Base-by-base conservation (phyloP, 2,888 invertebrate genomes). In the Drosophila basisetae region DNA sequence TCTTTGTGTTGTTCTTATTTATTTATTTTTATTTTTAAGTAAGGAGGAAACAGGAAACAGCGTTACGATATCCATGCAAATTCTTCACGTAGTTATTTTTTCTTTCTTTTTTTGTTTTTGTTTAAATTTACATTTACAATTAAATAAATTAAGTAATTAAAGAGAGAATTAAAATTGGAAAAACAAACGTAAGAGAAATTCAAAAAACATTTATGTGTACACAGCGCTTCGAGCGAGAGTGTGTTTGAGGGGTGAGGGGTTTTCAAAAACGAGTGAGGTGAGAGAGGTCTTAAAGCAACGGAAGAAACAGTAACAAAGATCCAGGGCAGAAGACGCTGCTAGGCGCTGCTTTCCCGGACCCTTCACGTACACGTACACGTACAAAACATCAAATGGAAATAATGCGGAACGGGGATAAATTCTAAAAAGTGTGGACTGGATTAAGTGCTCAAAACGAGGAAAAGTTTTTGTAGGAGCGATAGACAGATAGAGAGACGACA, bases 41-140 rank as follows among this genome's bases (percentile, higher is more conserved):
- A 61, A 73, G 72, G 58, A 86, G 89, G 82, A 82, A 82, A 84
- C 68, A 80, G 82, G 73, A 83, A 91, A 89, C 84, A 90, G 87
- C 91, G 91, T 91, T 89, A 92, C 91, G 84, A 91, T 91, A 91
- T 91, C 91, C 92, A 92, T 92, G 92, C 92, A 92, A 93, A 92
- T 93, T 92, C 84, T 92, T 93, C 91, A 92, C 92, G 87, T 83
- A 71, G 61, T 63, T 84, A 65, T 78, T 78, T 83, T 75, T 68
- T 78, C 69, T 72, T 70, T 76, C 75, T 68, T 37, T 63, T 41
- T 54, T 81, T 75, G 68, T 77, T 78, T 80, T 79, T 80, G 13
- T 47, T 16, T 47, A 37, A 52, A 53, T 70, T 84, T 84, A 92
- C 87, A 91, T 75, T 79, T 78, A 82, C 74, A 86, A 78, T 66